A percentile compares a stretch with the other conserved stretches of the same genome.
Conservation (phyloP, 2,888 invertebrate genomes). For the Ecliptopera silaceata region DNA sequence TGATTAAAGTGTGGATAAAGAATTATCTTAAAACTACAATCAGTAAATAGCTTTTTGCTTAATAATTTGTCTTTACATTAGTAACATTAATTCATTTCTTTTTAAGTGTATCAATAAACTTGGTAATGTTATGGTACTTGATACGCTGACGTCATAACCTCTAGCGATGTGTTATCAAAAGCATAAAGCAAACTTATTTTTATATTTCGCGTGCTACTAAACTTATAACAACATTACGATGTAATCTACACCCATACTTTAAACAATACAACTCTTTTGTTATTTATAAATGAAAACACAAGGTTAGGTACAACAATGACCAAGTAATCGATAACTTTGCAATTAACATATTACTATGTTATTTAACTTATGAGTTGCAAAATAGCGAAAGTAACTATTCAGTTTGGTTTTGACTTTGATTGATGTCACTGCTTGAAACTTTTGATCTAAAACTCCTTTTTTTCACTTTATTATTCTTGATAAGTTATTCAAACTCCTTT, state of each 20-base stretch:
- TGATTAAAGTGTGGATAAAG: too few species aligned
- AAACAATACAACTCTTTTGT: constrained; percentile 36
- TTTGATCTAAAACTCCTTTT: too few species aligned
- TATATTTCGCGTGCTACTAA: constrained; percentile 38
- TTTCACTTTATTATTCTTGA: too few species aligned
- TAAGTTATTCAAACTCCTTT: not conserved
- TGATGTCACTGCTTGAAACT: not conserved
- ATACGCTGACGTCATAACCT: not conserved
- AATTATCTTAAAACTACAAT: not conserved
- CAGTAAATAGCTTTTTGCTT: too few species aligned
- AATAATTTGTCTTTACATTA: too few species aligned
- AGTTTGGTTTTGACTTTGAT: constrained; percentile 17
- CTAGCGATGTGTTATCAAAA: not conserved
- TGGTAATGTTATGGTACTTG: too few species aligned
- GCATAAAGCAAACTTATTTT: not conserved
- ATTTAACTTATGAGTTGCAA: constrained; percentile 28
- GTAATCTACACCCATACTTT: constrained; percentile 37
- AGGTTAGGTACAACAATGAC: constrained; percentile 29
- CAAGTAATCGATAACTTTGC: constrained; percentile 25
- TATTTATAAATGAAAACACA: constrained; percentile 25
- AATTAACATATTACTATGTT: constrained; percentile 1
- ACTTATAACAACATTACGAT: constrained; percentile 36
- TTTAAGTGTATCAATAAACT: too few species aligned
- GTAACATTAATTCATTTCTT: too few species aligned
- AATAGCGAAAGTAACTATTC: not conserved